These are phyloP conservation scores for Acronicta psi DNA, from an alignment of 2,888 invertebrate species.

Conservation along the genomic window DNA sequence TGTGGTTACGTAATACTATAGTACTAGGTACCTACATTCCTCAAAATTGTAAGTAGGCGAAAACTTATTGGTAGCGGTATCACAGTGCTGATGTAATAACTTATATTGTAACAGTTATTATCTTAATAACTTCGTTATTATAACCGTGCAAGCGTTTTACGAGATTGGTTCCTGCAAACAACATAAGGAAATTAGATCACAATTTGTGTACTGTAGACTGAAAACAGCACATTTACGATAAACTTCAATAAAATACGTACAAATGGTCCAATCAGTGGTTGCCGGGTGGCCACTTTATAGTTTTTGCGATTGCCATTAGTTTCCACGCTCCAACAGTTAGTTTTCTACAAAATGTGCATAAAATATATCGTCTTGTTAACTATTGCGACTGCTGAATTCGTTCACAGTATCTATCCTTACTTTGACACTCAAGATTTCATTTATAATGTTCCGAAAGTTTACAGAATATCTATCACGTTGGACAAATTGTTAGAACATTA, in stretches of 20 bases:
- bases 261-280: constrained; percentile 74
- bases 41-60: background rate
- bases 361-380: constrained; percentile 70
- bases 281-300: constrained; percentile 66
- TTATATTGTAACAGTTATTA: constrained; percentile 5
- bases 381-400: constrained; percentile 48
- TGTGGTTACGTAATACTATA: background rate
- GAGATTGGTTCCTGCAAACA: constrained; percentile 13
- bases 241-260: constrained; percentile 50
- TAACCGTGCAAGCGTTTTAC: constrained; percentile 2
- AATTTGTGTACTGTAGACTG: constrained; percentile 8
- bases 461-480: constrained; percentile 79
- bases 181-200: constrained; percentile 23
- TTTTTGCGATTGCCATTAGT: constrained; percentile 64
- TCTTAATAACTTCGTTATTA: constrained; percentile 2
- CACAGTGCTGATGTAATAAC: constrained; percentile 23
- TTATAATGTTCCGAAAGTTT: constrained; percentile 86
- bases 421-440: constrained; percentile 86
- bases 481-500: constrained; percentile 81
- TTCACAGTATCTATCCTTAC: constrained; percentile 80
- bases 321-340: constrained; percentile 61
- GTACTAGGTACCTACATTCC: background rate
- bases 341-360: constrained; percentile 74
- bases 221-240: constrained; percentile 31
- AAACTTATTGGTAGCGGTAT: background rate